phyloP scores from a whole-genome alignment of 2,797 vertebrate species.

The Fratercula arctica region DNA sequence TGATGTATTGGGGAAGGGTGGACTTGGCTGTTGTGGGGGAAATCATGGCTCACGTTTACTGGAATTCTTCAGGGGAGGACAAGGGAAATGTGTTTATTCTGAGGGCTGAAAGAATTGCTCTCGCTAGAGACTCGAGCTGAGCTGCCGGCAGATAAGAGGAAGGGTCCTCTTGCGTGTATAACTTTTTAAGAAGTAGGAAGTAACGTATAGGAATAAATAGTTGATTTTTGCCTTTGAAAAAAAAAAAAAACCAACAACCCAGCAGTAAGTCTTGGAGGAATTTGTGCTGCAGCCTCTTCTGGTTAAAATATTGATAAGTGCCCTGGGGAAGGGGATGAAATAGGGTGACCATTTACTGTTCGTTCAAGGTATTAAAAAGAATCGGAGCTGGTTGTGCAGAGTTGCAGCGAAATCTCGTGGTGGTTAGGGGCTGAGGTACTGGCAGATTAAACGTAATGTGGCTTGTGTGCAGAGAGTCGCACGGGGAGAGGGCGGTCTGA shows the following conservation, averaged over 20 bases:
- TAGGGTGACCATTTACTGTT: neutral
- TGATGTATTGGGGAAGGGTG: neutral
- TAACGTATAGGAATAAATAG: neutral
- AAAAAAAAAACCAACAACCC: neutral
- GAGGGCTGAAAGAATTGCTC: neutral
- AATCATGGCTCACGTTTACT: neutral
- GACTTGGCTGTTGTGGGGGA: neutral
- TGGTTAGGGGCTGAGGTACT: neutral
- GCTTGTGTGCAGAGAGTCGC: neutral
- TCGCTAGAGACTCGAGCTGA: accelerated
- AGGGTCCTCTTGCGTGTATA: neutral
- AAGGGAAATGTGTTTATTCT: neutral
- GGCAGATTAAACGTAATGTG: neutral
- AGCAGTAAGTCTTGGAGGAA: neutral
- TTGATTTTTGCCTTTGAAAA: neutral
- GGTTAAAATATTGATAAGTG: neutral
- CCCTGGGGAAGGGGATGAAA: neutral
- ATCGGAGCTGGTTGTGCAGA: neutral
- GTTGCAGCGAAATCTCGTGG: neutral
- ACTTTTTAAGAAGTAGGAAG: neutral
- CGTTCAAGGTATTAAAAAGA: neutral
- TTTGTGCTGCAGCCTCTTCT: neutral
- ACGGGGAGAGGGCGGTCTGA: neutral
- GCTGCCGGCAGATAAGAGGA: neutral
- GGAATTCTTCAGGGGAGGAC: neutral